These are phyloP conservation scores for Heptranchias perlo DNA, from an alignment of 2,113 vertebrate genomes.

Conservation along the genomic window DNA sequence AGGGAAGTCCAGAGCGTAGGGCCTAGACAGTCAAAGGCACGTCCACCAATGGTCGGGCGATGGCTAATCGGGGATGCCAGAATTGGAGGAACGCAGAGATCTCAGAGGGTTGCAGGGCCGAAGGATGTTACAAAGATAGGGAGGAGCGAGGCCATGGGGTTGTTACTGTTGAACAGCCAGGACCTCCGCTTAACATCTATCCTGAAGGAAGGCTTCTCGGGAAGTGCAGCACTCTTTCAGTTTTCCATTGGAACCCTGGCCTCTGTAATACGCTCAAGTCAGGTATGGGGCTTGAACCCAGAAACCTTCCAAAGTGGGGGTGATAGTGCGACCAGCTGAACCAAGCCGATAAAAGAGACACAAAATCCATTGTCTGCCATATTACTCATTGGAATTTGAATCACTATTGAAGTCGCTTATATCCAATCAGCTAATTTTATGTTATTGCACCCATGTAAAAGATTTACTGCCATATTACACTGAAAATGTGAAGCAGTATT, in stretches of 20 bases:
- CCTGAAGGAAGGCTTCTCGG: neutral
- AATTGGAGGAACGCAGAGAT: neutral
- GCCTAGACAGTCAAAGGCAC: neutral
- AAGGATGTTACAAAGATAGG: neutral
- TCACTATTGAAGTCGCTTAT: neutral
- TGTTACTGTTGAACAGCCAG: neutral
- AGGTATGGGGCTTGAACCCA: neutral
- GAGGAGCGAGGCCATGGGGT: neutral
- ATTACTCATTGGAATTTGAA: neutral
- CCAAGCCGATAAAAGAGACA: neutral
- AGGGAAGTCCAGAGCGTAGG: neutral
- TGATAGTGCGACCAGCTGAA: neutral
- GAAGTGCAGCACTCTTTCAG: neutral
- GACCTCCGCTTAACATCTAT: neutral
- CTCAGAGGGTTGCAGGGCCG: neutral
- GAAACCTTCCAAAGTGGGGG: no score
- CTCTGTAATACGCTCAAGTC: neutral
- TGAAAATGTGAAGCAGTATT: neutral
- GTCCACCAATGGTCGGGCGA: neutral
- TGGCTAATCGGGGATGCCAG: neutral
- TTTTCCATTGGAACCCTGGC: neutral
- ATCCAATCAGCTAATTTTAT: constrained; percentile 23
- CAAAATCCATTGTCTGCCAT: constrained; percentile 1
- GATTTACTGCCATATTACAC: neutral
- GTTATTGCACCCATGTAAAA: neutral